Conservation (phyloP, 2,797 vertebrate species). For the Neosalanx taihuensis region DNA sequence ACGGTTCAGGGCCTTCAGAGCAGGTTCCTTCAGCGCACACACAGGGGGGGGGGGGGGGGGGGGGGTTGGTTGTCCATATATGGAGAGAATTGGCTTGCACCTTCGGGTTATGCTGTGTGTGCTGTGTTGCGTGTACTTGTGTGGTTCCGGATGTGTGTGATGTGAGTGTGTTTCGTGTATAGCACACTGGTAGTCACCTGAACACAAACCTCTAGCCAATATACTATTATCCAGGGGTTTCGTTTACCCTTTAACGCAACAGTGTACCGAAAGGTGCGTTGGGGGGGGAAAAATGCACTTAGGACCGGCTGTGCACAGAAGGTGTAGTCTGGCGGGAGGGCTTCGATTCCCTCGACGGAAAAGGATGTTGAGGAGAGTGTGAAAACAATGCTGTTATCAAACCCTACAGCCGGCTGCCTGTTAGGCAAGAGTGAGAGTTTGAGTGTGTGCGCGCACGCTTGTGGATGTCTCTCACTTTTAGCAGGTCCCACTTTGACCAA, state of each 20-base stretch:
- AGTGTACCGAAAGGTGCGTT: too few relatives aligned
- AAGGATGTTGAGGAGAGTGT: background rate
- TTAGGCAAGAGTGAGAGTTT: background rate
- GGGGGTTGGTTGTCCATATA: slow-evolving; percentile 44
- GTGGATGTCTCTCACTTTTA: background rate
- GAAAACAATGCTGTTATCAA: background rate
- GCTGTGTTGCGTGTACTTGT: background rate
- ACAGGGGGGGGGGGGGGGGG: slow-evolving; percentile 34
- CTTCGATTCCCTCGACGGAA: background rate
- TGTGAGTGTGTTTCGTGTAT: background rate
- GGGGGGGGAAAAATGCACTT: too few relatives aligned
- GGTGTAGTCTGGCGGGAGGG: background rate
- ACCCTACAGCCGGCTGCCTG: background rate
- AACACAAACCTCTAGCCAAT: too few relatives aligned
- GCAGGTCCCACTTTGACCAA: background rate
- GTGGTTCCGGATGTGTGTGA: slow-evolving; percentile 7
- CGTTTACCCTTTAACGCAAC: too few relatives aligned
- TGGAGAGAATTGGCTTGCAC: slow-evolving; percentile 23
- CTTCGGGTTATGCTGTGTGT: slow-evolving; percentile 1
- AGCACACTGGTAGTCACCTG: too few relatives aligned
- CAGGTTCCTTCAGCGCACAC: slow-evolving; percentile 7
- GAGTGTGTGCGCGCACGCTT: background rate
- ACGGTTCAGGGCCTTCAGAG: slow-evolving; percentile 19
- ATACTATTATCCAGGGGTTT: too few relatives aligned
- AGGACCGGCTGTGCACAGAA: background rate